Evolutionary conservation across 35 echinoderm and acorn worm genomes (phyloP), one percentile per base, ranked within the genome.

Genomic region (Hemicentrotus pulcherrimus): DNA sequence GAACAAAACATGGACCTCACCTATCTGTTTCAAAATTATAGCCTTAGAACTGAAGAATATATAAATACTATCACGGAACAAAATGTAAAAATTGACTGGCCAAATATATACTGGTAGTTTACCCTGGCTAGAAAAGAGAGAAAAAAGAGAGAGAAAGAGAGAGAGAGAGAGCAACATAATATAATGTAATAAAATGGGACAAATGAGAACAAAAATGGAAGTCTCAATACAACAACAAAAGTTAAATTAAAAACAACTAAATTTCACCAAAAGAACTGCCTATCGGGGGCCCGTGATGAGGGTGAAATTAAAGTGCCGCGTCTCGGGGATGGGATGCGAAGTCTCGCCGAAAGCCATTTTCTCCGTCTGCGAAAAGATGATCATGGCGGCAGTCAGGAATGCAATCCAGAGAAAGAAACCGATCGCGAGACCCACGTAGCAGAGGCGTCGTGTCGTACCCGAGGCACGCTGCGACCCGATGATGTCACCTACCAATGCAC

Each of bases 361-460:
- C 22, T 47, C 48, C 4, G 91, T 93, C 91, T 93, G 91, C 30
- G 91, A 93, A 47, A 93, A 93, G 0, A 93, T 47, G 48, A 93
- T 93, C 91, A 93, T 93, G 6, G 91, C 91, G 15, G 91, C 48
- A 46, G 91, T 93, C 32, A 93, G 46, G 91, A 93, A 93, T 24
- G 91, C 91, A 24, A 93, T 31, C 91, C 91, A 93, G 18, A 93
- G 91, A 28, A 93, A 93, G 91, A 93, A 93, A 28, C 91, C 91
- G 18, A 93, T 58, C 0, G 91, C 91, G 91, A 93, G 91, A 93
- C 91, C 91, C 9, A 93, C 48, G 14, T 50, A 93, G 48, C 91
- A 93, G 91, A 93, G 91, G 46, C 91, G 91, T 19, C 91, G 46
- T 24, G 91, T 58, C 47, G 91, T 93, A 58, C 91, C 91, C 1